Evolutionary conservation across 2,888 invertebrate species (phyloP).

Genomic region (Metellina segmentata): DNA sequence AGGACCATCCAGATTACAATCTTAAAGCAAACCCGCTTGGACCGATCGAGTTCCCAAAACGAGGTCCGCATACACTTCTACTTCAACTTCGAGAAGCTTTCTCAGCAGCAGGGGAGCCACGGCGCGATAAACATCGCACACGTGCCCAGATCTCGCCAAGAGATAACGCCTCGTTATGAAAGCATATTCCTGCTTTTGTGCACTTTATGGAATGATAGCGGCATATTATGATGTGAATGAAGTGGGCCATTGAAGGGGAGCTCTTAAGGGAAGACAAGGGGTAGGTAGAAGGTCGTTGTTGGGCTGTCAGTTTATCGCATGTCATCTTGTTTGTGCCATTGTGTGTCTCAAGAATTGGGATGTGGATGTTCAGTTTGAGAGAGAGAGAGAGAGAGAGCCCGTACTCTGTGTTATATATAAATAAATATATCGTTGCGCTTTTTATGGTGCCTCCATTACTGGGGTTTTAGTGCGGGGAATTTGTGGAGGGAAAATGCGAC

Average conservation of each 20-base stretch:
- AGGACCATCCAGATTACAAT: slow-evolving; percentile 40
- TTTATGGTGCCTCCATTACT: background rate
- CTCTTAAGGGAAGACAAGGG: slow-evolving; percentile 4
- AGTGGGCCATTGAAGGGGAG: slow-evolving; percentile 25
- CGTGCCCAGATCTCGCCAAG: slow-evolving; percentile 63
- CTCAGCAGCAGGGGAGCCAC: slow-evolving; percentile 56
- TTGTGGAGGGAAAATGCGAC: background rate
- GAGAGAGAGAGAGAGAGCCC: background rate
- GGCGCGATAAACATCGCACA: slow-evolving; percentile 71
- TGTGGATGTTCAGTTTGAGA: background rate
- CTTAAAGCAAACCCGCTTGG: slow-evolving; percentile 37
- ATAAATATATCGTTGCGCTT: background rate
- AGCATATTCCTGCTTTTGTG: slow-evolving; percentile 18
- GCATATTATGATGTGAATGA: slow-evolving; percentile 57
- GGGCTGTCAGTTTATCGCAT: slow-evolving; percentile 19
- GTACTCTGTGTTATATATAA: background rate
- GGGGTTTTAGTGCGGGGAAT: too few relatives aligned
- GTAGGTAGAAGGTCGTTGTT: slow-evolving; percentile 39
- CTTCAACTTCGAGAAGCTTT: slow-evolving; percentile 50
- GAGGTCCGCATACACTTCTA: slow-evolving; percentile 23
- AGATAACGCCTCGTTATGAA: slow-evolving; percentile 52
- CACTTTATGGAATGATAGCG: slow-evolving; percentile 59
- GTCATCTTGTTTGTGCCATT: slow-evolving; percentile 55
- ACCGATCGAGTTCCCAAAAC: slow-evolving; percentile 12
- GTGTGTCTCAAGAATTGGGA: slow-evolving; percentile 8